Evolutionary conservation across 2,888 invertebrate species (phyloP).

Genomic region (Drosophila monieri): DNA sequence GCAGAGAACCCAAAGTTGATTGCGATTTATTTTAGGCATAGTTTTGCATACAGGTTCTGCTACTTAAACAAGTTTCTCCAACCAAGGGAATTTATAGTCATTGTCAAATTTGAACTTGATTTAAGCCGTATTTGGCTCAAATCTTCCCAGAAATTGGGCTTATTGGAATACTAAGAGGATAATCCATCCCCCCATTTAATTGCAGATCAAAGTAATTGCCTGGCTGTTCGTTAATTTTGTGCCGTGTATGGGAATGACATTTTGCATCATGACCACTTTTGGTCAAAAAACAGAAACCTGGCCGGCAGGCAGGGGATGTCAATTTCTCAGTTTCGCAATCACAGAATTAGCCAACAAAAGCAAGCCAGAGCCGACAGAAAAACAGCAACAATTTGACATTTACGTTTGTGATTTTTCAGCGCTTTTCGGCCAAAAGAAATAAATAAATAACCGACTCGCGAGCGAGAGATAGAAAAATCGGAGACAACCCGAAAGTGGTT

Average conservation of each 20-base stretch:
- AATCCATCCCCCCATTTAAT: slow-evolving; percentile 8
- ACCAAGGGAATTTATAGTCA: slow-evolving; percentile 11
- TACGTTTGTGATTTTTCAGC: slow-evolving; percentile 37
- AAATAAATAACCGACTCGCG: slow-evolving; percentile 17
- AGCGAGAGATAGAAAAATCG: slow-evolving; percentile 5
- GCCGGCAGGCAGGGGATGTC: slow-evolving; percentile 38
- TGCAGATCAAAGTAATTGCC: slow-evolving; percentile 6
- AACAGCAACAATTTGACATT: slow-evolving; percentile 53
- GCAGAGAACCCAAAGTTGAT: slow-evolving; percentile 18
- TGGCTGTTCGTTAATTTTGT: slow-evolving; percentile 12
- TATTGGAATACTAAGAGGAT: not conserved
- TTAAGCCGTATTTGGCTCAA: slow-evolving; percentile 1
- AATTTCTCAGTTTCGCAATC: slow-evolving; percentile 52
- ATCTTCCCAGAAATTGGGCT: not conserved
- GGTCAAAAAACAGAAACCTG: slow-evolving; percentile 42
- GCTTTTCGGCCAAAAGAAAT: slow-evolving; percentile 12
- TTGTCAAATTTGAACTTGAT: slow-evolving; percentile 31
- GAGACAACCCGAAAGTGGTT: slow-evolving; percentile 47
- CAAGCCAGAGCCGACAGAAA: slow-evolving; percentile 23
- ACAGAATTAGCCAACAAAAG: slow-evolving; percentile 61
- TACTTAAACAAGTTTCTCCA: slow-evolving; percentile 31
- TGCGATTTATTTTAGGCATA: slow-evolving; percentile 30
- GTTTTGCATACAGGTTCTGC: slow-evolving; percentile 31
- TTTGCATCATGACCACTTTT: slow-evolving; percentile 66
- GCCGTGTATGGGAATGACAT: slow-evolving; percentile 60